These are phyloP conservation scores for Apteryx mantelli DNA, from an alignment of 2,113 vertebrate species.

Conservation along the genomic window DNA sequence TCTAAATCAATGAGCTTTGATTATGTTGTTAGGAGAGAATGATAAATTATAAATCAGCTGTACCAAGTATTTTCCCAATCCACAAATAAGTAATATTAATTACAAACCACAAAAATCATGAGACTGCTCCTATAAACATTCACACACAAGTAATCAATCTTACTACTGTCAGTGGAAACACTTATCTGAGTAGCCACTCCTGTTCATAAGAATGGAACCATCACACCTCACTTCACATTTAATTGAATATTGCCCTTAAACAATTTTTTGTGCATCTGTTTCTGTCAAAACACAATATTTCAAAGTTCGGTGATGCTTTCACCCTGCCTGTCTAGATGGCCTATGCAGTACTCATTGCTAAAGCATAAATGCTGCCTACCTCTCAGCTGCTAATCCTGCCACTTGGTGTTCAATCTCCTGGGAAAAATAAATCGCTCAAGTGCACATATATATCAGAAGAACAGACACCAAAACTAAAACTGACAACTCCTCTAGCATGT, in stretches of 20 bases:
- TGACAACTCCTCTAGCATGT: neutral
- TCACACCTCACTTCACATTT: neutral
- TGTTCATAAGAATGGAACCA: neutral
- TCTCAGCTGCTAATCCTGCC: neutral
- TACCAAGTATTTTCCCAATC: neutral
- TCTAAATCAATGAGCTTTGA: neutral
- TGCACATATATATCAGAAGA: neutral
- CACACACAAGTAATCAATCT: neutral
- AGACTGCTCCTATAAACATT: neutral
- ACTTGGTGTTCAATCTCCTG: neutral
- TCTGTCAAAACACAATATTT: neutral
- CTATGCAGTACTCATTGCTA: neutral
- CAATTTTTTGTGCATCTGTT: neutral
- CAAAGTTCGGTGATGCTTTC: neutral
- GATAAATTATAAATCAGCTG: neutral
- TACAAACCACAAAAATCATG: neutral
- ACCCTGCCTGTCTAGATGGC: neutral
- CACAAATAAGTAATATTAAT: neutral
- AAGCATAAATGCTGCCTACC: neutral
- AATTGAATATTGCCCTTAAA: neutral
- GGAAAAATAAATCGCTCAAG: neutral
- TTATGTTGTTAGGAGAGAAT: neutral
- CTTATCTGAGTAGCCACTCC: neutral
- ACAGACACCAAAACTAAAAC: neutral
- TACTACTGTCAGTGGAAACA: neutral